Conservation (phyloP, 2,113 vertebrate genomes). For the Malurus elegans region DNA sequence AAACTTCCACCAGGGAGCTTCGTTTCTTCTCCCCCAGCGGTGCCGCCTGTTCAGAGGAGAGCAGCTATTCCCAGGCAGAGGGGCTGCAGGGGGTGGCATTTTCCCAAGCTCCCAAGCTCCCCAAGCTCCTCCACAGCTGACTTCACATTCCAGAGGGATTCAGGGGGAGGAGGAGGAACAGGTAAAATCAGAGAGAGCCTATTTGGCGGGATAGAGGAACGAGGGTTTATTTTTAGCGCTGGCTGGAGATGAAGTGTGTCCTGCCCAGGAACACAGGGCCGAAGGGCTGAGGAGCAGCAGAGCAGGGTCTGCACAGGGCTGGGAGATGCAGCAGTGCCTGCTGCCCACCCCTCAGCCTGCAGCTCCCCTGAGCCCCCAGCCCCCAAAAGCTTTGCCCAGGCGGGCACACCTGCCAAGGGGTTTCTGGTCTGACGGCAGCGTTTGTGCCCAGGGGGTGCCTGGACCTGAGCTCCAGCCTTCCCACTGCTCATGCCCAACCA, state of each 20-base stretch:
- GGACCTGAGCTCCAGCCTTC: background rate
- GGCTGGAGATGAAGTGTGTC: constrained; percentile 21
- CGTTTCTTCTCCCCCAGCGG: background rate
- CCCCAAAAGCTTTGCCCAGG: no score
- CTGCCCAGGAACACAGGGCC: background rate
- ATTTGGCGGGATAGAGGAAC: background rate
- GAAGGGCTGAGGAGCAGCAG: background rate
- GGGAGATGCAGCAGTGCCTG: background rate
- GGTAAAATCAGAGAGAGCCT: constrained; percentile 60
- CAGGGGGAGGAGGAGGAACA: background rate
- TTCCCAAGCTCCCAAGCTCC: background rate
- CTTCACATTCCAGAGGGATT: constrained; percentile 21
- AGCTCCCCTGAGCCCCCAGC: accelerated
- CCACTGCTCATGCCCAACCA: accelerated
- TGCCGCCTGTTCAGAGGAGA: background rate
- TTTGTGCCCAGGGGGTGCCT: background rate
- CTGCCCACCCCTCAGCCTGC: background rate
- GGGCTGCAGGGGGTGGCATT: background rate
- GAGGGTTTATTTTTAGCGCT: constrained; percentile 49
- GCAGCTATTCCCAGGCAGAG: background rate
- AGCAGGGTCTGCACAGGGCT: background rate
- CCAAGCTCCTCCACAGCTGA: background rate
- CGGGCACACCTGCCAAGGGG: accelerated
- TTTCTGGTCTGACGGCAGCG: background rate
- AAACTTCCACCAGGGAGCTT: constrained; percentile 25